These are phyloP conservation scores for Ptychoptera contaminata DNA, from an alignment of 2,888 invertebrate genomes.

Conservation along the genomic window DNA sequence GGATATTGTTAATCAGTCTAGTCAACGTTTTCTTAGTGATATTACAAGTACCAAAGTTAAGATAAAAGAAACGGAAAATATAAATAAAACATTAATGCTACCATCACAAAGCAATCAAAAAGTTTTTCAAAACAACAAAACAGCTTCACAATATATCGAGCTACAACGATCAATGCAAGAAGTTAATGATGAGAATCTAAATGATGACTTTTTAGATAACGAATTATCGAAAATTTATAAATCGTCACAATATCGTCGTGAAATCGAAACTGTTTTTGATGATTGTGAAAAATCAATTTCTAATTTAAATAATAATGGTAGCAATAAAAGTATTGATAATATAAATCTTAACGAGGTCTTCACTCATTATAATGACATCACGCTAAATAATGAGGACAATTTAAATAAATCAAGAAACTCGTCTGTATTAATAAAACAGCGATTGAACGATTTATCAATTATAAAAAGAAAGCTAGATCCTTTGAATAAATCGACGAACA, in stretches of 20 bases:
- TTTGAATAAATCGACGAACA: neutral
- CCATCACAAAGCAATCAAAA: neutral
- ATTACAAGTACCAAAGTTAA: neutral
- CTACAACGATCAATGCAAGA: slow-evolving; percentile 4
- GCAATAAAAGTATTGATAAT: neutral
- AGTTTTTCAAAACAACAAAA: neutral
- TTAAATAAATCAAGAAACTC: neutral
- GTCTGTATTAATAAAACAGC: neutral
- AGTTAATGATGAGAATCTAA: slow-evolving; percentile 6
- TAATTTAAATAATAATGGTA: slow-evolving; percentile 13
- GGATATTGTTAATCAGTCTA: neutral
- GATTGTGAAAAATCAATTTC: slow-evolving; percentile 37
- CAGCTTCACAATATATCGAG: slow-evolving; percentile 2
- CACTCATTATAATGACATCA: neutral
- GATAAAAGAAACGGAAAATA: neutral
- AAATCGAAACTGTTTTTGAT: slow-evolving; percentile 32
- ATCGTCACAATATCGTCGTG: slow-evolving; percentile 24
- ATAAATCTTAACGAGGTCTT: neutral
- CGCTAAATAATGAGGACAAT: slow-evolving; percentile 16
- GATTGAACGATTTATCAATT: slow-evolving; percentile 4
- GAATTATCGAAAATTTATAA: slow-evolving; percentile 16
- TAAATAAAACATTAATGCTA: neutral
- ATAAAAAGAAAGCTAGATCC: neutral
- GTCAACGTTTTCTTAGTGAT: slow-evolving; percentile 2
- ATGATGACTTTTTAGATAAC: slow-evolving; percentile 14